Evolutionary conservation across 2,797 vertebrate species (phyloP).

Genomic region (Chelmon rostratus): DNA sequence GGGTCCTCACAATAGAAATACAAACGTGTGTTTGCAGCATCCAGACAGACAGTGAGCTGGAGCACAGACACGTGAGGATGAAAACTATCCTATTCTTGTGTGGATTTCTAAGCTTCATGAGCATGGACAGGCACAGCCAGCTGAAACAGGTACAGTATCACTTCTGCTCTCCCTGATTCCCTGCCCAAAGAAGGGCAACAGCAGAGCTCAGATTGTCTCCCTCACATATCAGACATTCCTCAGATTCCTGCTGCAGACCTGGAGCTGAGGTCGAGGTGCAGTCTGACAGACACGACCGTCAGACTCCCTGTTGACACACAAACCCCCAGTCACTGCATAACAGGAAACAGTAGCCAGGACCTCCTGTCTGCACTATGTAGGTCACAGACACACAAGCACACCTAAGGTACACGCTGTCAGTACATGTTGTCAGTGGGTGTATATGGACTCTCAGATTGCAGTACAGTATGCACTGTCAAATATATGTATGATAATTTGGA

Average conservation of each 20-base stretch:
- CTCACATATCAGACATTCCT: constrained; percentile 83
- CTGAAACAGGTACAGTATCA: constrained; percentile 59
- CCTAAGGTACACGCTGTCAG: no score
- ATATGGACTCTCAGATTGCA: neutral
- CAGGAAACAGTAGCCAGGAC: constrained; percentile 56
- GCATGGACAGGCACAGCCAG: neutral
- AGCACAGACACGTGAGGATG: neutral
- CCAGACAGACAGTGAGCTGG: neutral
- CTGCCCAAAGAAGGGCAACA: constrained; percentile 83
- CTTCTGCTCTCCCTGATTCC: constrained; percentile 58
- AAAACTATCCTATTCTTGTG: neutral
- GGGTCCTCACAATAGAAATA: neutral
- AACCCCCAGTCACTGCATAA: constrained; percentile 41
- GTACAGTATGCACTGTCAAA: neutral
- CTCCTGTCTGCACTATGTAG: constrained; percentile 31
- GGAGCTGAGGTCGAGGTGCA: constrained; percentile 63
- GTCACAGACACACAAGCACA: constrained; percentile 1
- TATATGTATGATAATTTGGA: neutral
- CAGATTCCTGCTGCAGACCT: constrained; percentile 74
- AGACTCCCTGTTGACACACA: constrained; percentile 54
- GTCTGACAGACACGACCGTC: constrained; percentile 54
- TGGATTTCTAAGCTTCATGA: neutral
- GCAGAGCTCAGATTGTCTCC: constrained; percentile 64
- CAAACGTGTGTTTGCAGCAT: neutral
- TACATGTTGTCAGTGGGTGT: neutral